A percentile compares a stretch with the other conserved stretches of the same genome.
These are phyloP conservation scores for Pomatorhinus ruficollis DNA, from an alignment of 2,113 vertebrate species.

Conservation along the genomic window DNA sequence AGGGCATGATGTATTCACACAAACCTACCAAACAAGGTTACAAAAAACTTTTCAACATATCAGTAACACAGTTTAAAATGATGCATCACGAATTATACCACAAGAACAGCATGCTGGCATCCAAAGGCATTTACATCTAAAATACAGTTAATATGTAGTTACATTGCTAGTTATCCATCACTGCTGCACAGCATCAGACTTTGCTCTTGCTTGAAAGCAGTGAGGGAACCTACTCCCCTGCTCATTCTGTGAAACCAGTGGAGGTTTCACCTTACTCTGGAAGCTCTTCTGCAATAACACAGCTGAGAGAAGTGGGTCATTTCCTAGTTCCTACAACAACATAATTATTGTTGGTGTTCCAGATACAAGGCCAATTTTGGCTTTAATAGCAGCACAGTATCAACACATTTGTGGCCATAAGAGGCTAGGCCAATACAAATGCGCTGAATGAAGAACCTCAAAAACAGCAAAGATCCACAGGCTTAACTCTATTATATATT, in stretches of 20 bases:
- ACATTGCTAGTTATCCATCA: not conserved
- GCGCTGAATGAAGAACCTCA: not conserved
- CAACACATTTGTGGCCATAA: not conserved
- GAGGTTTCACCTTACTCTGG: not conserved
- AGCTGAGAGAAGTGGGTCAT: not conserved
- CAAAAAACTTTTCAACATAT: not conserved
- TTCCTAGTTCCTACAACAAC: not conserved
- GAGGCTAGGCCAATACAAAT: not conserved
- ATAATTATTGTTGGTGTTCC: not conserved
- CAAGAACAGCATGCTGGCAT: not conserved
- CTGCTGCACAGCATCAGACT: not conserved
- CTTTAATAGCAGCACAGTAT: not conserved
- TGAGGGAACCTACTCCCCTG: not conserved
- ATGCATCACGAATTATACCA: not conserved
- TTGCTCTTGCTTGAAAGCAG: not conserved
- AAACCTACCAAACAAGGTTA: not conserved
- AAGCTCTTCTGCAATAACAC: not conserved
- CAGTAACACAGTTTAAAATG: not conserved
- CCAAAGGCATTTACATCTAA: not conserved
- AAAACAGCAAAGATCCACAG: not conserved
- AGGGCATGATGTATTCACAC: not conserved
- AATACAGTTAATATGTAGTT: not conserved
- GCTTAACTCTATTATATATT: not conserved
- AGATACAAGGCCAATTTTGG: not conserved
- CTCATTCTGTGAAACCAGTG: not conserved